Base-by-base conservation (phyloP, 2,888 invertebrate species). In the Sphecodes monilicornis region DNA sequence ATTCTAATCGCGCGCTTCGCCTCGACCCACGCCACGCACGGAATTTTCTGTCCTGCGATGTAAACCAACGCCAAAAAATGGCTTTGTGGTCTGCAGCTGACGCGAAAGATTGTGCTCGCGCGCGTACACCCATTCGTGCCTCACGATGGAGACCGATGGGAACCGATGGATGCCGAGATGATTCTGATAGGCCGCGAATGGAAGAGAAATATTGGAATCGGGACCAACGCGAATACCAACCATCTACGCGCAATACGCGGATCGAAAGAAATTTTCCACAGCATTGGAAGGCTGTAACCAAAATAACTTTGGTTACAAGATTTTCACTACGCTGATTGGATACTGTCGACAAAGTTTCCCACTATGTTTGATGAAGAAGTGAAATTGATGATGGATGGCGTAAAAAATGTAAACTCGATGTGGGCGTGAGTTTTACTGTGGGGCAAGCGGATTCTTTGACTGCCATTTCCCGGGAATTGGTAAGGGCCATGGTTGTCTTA, bases 1-100 rank as follows among this genome's bases (percentile, higher is more conserved):
- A 80, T 80, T 78, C 71, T 78, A 78, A 85, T 82, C 78, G 73
- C 41, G 39, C 36, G 11, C 32, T 64, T 32, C 32, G 32, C 1
- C 68, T 32, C 32, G 32, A 1, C 68, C 36, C 39, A 8, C 66
- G 13, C 32, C 57, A 18, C 72, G 71, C 32, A 57, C 43, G 29
- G 29, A 50, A 32, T 26, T 46, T 80, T 29, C 74, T 57, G 39
- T 16, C 69, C 18, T 22, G 46, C 18, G 71, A 3, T 6, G 43
- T 13, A 50, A 75, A 78, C 46, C 60, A 54, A 39, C 46, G 57
- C 16, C 46, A 29, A 66, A 80, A 80, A 70, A 70, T 43, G 32
- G 10, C 22, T 16, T 16, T 39, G 29, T 0, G 60, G 26, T 41
- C 39, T 26, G 73, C 57, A 26, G 39, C 41, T 26, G 73, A 74